Evolutionary conservation across 2,888 invertebrate genomes (phyloP), one percentile per base, ranked within the genome.

Genomic region (Drosophila mayaguana): DNA sequence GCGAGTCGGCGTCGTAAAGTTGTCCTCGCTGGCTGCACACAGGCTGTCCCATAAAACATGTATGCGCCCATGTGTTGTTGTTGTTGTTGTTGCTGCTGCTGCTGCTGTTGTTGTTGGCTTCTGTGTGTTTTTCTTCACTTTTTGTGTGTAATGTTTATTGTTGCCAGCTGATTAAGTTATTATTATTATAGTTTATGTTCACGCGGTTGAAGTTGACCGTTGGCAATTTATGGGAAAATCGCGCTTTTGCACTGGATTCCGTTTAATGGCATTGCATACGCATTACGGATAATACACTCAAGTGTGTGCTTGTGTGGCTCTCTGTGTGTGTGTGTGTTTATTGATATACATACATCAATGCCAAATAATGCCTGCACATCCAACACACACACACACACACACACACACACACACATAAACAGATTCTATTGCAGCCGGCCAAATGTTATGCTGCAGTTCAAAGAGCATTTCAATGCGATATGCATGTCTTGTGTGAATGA

Each of bases 131-230:
- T 8, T 34, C 22, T 42, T 32, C 25, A 18, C n/a, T 38, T 61
- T 61, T 68, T 36, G 32, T 34, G 34, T 38, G 16, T 75, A 43
- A 65, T 75, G 65, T 65, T 75, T 65, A 76, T 63, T 55, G 72
- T 46, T 64, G 62, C 50, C 56, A 61, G 57, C 71, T 76, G 76
- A 75, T 76, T 75, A 75, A 75, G 72, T 75, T 75, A 75, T 75
- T 75, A 73, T 73, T 74, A 64, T 75, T 75, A 64, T 76, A 64
- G 76, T 75, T 75, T 75, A 75, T 75, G 56, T 36, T 56, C 38
- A 34, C n/a, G 51, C 46, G 43, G 65, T 20, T 25, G 38, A 34
- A 55, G 63, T 32, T 50, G 60, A 68, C 51, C 63, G 56, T 53
- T 28, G 63, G 62, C 28, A 64, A 70, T 75, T 75, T 57, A 70